A percentile compares a stretch with the other conserved stretches of the same genome.
phyloP scores from a whole-genome alignment of 1,140 invertebrate species.

The Palaemon carinicauda region DNA sequence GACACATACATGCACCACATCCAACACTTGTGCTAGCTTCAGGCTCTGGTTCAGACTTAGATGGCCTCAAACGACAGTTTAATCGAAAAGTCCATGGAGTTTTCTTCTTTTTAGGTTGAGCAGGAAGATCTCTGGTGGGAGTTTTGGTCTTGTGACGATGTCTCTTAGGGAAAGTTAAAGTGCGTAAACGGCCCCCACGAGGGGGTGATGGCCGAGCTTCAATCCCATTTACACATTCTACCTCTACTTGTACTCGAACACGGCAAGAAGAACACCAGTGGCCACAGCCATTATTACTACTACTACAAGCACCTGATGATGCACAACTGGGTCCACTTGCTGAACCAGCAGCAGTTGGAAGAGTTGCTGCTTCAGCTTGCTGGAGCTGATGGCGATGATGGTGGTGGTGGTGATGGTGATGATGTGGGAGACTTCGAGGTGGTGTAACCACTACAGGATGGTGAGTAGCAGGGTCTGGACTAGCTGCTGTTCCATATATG shows the following conservation, averaged over 20 bases:
- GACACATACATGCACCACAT: slow-evolving; percentile 50
- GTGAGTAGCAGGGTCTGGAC: neutral
- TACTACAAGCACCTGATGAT: neutral
- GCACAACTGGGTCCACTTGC: neutral
- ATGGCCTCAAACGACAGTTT: slow-evolving; percentile 48
- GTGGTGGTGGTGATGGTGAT: slow-evolving; percentile 40
- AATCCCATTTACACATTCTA: slow-evolving; percentile 43
- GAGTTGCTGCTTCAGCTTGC: neutral
- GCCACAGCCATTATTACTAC: slow-evolving; percentile 29
- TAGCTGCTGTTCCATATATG: slow-evolving; percentile 29
- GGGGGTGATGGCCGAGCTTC: slow-evolving; percentile 25
- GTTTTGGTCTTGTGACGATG: slow-evolving; percentile 50
- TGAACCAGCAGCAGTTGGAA: neutral
- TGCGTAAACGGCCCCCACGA: slow-evolving; percentile 33
- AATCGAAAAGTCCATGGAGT: slow-evolving; percentile 57
- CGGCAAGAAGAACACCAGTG: slow-evolving; percentile 51
- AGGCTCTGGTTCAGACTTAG: slow-evolving; percentile 39
- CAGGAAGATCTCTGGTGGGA: slow-evolving; percentile 27
- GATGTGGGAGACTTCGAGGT: slow-evolving; percentile 23
- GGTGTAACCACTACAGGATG: slow-evolving; percentile 27
- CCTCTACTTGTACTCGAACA: slow-evolving; percentile 50
- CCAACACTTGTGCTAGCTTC: slow-evolving; percentile 29
- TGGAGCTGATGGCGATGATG: neutral
- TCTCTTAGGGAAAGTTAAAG: slow-evolving; percentile 45
- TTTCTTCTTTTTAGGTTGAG: slow-evolving; percentile 57